Percentiles rank a stretch among this genome's conserved stretches.
Conservation (phyloP, 2,797 vertebrate species). For the Echiichthys vipera region DNA sequence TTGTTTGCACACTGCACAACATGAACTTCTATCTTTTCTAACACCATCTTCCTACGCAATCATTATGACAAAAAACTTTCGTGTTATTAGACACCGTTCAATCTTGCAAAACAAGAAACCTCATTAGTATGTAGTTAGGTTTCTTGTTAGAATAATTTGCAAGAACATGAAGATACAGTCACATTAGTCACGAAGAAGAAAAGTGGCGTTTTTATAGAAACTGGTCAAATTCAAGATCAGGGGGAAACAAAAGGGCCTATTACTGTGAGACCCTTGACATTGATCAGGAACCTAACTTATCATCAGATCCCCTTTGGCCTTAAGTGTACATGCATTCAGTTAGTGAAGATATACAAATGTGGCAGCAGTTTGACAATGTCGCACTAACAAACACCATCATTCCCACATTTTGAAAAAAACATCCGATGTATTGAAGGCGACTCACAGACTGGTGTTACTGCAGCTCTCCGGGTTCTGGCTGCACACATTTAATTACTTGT, state of each 20-base stretch:
- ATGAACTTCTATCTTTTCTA: background rate
- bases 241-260: background rate
- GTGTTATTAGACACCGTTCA: background rate
- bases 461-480: slow-evolving; percentile 26
- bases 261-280: background rate
- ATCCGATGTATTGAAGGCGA: slow-evolving; percentile 25
- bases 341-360: background rate
- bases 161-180: background rate
- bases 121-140: background rate
- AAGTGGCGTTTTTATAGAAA: too few species aligned
- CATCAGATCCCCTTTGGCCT: background rate
- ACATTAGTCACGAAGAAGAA: background rate
- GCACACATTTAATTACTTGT: slow-evolving; percentile 73
- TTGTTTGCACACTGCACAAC: slow-evolving; percentile 32
- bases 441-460: slow-evolving; percentile 41
- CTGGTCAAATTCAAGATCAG: background rate
- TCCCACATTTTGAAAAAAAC: slow-evolving; percentile 11
- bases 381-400: background rate
- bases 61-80: background rate
- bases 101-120: background rate
- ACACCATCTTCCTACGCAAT: background rate
- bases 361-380: slow-evolving; percentile 13
- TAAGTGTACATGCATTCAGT: background rate
- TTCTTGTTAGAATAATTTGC: background rate
- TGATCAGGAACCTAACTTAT: background rate